phyloP scores from a whole-genome alignment of 2,888 invertebrate genomes.

The Anodontia alba region DNA sequence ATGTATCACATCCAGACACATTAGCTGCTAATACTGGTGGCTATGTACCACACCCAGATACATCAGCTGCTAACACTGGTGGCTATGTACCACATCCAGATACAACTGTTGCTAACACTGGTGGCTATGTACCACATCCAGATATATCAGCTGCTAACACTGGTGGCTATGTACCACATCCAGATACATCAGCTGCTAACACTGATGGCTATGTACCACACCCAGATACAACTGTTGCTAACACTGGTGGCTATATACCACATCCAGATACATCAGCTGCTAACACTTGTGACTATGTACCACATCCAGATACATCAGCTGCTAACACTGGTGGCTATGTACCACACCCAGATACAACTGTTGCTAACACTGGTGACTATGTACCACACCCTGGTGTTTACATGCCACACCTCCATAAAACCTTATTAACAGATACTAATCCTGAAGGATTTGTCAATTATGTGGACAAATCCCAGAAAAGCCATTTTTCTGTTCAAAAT shows the following conservation, averaged over 20 bases:
- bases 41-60: background rate
- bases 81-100: background rate
- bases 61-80: background rate
- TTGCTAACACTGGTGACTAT: background rate
- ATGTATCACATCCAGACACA: background rate
- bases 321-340: background rate
- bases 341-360: background rate
- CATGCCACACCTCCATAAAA: too few species aligned
- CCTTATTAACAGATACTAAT: too few species aligned
- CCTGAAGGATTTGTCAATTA: too few species aligned
- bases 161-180: background rate
- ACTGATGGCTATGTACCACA: background rate
- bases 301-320: background rate
- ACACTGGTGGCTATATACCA: background rate
- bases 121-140: background rate
- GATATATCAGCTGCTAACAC: background rate
- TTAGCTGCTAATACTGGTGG: background rate
- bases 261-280: background rate
- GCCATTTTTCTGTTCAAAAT: too few species aligned
- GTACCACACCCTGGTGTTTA: background rate
- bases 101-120: background rate
- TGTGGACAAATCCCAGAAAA: too few species aligned
- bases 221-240: background rate
- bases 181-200: too few species aligned
- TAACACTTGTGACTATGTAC: background rate